Evolutionary conservation across 37 sponge, comb jelly and placozoan species (phyloP).

Genomic region (Dysidea cf. avara): DNA sequence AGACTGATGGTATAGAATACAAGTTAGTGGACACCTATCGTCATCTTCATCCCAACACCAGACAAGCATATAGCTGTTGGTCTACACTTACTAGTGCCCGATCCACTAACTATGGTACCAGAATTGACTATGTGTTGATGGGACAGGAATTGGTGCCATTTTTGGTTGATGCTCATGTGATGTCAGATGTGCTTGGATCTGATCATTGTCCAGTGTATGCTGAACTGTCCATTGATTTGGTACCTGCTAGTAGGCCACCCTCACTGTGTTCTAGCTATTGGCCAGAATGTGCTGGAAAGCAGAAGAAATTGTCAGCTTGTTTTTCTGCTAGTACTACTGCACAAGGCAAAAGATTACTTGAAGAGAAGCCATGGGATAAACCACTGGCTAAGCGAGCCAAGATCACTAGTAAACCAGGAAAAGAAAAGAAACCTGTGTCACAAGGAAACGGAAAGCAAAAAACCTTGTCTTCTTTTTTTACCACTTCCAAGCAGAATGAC

Average conservation of each 20-base stretch:
- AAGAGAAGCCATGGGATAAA: too few relatives aligned
- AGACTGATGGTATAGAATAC: neutral
- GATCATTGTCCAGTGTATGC: constrained; percentile 92
- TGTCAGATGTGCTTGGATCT: constrained; percentile 70
- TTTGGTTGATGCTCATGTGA: constrained; percentile 26
- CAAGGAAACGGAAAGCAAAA: constrained; percentile 8
- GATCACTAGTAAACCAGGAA: too few relatives aligned
- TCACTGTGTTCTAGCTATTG: constrained; percentile 55
- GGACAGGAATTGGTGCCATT: constrained; percentile 1
- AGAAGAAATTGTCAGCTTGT: constrained; percentile 48
- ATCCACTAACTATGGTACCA: constrained; percentile 86
- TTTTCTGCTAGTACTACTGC: constrained; percentile 9
- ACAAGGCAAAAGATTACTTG: neutral
- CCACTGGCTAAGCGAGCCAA: too few relatives aligned
- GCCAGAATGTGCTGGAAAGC: constrained; percentile 62
- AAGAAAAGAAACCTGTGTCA: too few relatives aligned
- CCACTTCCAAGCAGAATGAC: neutral
- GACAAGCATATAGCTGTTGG: constrained; percentile 92
- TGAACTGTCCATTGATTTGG: constrained; percentile 31
- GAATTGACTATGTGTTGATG: constrained; percentile 83
- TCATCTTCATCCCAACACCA: constrained; percentile 47
- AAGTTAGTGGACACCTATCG: constrained; percentile 75
- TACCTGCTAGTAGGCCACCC: constrained; percentile 29
- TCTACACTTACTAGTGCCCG: constrained; percentile 67
- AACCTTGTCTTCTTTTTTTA: constrained; percentile 12